Conservation (phyloP, 30 jellyfish, hydroid and myxozoan species). For the Nemopilema nomurai region DNA sequence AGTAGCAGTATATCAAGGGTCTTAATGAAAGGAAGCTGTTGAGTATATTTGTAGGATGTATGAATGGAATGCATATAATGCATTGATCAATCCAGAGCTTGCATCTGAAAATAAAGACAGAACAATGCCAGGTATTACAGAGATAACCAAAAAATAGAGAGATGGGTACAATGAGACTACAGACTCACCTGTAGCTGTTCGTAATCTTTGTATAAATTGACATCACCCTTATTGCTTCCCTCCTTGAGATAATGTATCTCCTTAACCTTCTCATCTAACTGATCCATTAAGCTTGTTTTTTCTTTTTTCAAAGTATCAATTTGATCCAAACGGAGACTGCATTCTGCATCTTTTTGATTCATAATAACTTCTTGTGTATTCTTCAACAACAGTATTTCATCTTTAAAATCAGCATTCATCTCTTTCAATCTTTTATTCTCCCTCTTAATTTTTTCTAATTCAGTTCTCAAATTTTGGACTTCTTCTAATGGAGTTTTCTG, state of each 20-base stretch:
- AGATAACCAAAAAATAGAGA: not conserved
- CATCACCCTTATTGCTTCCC: not conserved
- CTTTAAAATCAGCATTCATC: not conserved
- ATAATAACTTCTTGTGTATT: constrained; percentile 3
- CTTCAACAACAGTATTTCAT: not conserved
- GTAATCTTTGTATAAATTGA: not conserved
- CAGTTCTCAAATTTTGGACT: not conserved
- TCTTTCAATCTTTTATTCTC: not conserved
- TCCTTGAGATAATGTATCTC: constrained; percentile 24
- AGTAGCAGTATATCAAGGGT: not conserved
- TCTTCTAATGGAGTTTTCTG: not conserved
- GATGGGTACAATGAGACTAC: not conserved
- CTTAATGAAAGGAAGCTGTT: not conserved
- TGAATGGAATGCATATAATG: too few species aligned
- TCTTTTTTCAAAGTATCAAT: constrained; percentile 27
- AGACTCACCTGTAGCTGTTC: constrained; percentile 6
- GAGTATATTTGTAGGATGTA: too few species aligned
- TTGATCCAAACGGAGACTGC: constrained; percentile 12
- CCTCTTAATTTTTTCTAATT: not conserved
- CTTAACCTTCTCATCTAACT: constrained; percentile 12
- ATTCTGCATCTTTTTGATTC: constrained; percentile 31
- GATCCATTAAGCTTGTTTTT: constrained; percentile 5
- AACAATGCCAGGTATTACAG: too few species aligned
- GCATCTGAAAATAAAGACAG: not conserved
- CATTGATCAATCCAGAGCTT: too few species aligned